Conservation (phyloP, 2,797 vertebrate genomes). For the Ctenopoma multispine region DNA sequence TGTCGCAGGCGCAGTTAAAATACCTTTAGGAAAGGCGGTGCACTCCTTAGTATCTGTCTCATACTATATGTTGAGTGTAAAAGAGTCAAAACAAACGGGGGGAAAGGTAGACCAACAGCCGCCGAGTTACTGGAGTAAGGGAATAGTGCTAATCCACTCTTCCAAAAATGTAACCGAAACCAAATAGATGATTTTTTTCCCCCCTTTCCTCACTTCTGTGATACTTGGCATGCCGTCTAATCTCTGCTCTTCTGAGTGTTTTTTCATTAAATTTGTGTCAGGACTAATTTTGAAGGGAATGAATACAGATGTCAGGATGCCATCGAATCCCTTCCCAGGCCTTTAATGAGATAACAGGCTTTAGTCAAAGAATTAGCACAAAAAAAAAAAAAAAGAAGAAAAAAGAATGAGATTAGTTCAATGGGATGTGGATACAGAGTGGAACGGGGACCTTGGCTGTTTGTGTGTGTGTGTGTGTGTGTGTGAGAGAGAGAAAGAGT, state of each 20-base stretch:
- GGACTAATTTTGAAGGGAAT: constrained; percentile 82
- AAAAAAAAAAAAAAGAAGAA: constrained; percentile 45
- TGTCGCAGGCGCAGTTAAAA: constrained; percentile 3
- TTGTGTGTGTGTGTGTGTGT: no score
- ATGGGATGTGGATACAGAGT: constrained; percentile 68
- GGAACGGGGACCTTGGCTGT: constrained; percentile 54
- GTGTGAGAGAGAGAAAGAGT: constrained; percentile 29
- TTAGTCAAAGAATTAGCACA: constrained; percentile 85
- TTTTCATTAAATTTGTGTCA: constrained; percentile 85
- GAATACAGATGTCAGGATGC: constrained; percentile 87
- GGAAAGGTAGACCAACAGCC: neutral
- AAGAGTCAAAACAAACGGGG: constrained; percentile 20
- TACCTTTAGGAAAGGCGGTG: neutral
- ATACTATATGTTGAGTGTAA: neutral
- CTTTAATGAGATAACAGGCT: constrained; percentile 88
- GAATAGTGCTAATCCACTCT: constrained; percentile 60
- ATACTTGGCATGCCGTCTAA: constrained; percentile 78
- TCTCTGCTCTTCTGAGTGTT: constrained; percentile 73
- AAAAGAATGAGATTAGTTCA: constrained; percentile 78
- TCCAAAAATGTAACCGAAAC: constrained; percentile 75
- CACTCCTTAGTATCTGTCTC: constrained; percentile 32
- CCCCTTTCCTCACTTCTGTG: constrained; percentile 20
- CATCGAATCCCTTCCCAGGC: constrained; percentile 82
- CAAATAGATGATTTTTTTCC: constrained; percentile 54
- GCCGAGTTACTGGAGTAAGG: constrained; percentile 21